Base-by-base conservation (phyloP, 2,797 vertebrate species). In the Gorsachius magnificus region DNA sequence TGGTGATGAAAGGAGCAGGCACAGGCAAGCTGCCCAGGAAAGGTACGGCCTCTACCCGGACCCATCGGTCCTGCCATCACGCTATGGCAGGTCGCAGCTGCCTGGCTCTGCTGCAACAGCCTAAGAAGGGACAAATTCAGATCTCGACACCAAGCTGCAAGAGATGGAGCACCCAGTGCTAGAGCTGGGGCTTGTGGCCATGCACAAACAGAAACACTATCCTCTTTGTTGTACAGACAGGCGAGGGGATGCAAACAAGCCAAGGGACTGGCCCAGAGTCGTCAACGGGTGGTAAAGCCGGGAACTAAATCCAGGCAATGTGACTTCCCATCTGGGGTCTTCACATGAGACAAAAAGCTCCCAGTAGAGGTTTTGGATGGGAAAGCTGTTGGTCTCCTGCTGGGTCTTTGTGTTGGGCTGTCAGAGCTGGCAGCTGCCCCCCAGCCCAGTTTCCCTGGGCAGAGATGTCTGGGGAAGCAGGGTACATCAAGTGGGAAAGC, bases 31-130 rank as follows among this genome's bases (percentile, higher is more conserved):
- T 75, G 54, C 66, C 0, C 0, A 25, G 63, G 41, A 94, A 88
- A 92, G 25, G 60, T 16, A 33, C 16, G 45, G 71, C 84, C 84
- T 85, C 41, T 93, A 63, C 87, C 3, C 0, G n/a, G 69, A 68
- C 36, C 29, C 56, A 58, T 20, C 0, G 0, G 65, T 43, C 86
- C 77, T 80, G 38, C 36, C 57, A 71, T 53, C 81, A 53, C 0
- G 1, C 50, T 57, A 36, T 1, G 0, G 65, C 58, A 77, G 33
- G 36, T 17, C 25, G 3, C 63, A 91, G 76, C 68, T 0, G 0
- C 48, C 75, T 46, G 63, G 6, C 54, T 53, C 71, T 79, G 51
- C 56, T 87, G 66, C 63, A 81, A 61, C 48, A 89, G 63, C 28
- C 1, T 16, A 38, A 69, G 68, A 76, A 83, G 33, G 45, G 46